Evolutionary conservation across 2,888 invertebrate genomes (phyloP).

Genomic region (Cataglyphis altisquamis): DNA sequence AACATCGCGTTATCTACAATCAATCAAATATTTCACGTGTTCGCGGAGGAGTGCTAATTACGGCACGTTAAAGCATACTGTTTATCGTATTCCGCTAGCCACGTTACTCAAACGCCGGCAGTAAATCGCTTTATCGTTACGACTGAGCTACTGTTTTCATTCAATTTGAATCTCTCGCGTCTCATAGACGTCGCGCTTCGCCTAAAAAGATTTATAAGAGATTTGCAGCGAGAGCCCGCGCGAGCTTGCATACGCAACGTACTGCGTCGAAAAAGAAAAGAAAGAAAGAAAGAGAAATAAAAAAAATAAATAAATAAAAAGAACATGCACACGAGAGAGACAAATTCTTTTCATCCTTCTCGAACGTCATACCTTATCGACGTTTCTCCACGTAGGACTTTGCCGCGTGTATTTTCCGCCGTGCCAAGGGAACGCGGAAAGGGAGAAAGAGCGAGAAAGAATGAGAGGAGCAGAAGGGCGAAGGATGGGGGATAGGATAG

Average conservation of each 20-base stretch:
- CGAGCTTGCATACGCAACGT: not conserved
- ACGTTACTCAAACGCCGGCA: not conserved
- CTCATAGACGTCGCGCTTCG: not conserved
- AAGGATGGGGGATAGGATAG: constrained; percentile 12
- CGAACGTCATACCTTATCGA: constrained; percentile 67
- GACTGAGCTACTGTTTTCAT: not conserved
- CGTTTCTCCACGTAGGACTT: constrained; percentile 59
- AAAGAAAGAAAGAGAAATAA: too few species aligned
- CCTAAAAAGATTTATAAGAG: constrained; percentile 43
- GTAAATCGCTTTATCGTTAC: constrained; percentile 27
- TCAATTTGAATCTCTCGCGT: constrained; percentile 33
- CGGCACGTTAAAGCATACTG: constrained; percentile 3
- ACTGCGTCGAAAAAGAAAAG: not conserved
- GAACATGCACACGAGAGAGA: not conserved
- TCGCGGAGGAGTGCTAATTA: constrained; percentile 37
- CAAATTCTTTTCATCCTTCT: constrained; percentile 46
- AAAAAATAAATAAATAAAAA: not conserved
- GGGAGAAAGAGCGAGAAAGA: constrained; percentile 2
- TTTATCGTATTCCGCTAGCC: not conserved
- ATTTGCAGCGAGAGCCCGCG: constrained; percentile 14
- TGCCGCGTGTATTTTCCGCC: constrained; percentile 60
- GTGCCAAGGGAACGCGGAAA: constrained; percentile 30
- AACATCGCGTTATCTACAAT: constrained; percentile 43
- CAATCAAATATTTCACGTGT: constrained; percentile 38
- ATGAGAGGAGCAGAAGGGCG: not conserved